Evolutionary conservation across 1,140 invertebrate species (phyloP), one percentile per base, ranked within the genome.

Genomic region (Pogonognathellus flavescens): DNA sequence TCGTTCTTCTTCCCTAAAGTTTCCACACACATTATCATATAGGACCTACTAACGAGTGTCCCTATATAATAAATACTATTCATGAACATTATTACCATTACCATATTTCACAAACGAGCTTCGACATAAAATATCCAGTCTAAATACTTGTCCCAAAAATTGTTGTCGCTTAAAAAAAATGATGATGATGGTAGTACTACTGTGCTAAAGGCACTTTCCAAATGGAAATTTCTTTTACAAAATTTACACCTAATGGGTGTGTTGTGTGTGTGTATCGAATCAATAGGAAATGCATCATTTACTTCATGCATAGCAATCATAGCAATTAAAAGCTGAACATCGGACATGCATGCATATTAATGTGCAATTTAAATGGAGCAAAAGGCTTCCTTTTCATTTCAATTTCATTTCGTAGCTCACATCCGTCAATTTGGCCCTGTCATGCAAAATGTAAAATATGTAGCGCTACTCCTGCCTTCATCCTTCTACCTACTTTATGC

Each of bases 311-410:
- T 55, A 14, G 11, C 16, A 55, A 55, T 55, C 2, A 11, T 14
- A 10, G 53, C 14, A 50, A 72, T 72, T 72, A 72, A 16, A 9
- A 49, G 31, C 31, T 72, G 13, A 14, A 31, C 66, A 49, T n/a
- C 41, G 31, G 31, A n/a, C 31, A 72, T 41, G 66, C 60, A 66
- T 41, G 31, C 53, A 57, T 57, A 57, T 57, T 57, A 57, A 57
- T 57, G 53, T 9, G 10, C 41, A 70, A 60, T 70, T 70, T 9
- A 70, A 70, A 31, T 31, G 25, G 66, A 31, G 22, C 22, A 41
- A 31, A 66, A 31, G 4, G 66, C 6, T 72, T 72, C 16, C 16
- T 50, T 76, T 76, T 14, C 13, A 41, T 76, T 76, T 76, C 70
- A 25, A 76, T 50, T 76, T 76, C 70, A 50, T 50, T 49, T 76